These are phyloP conservation scores for Prorops nasuta DNA, from an alignment of 1,140 invertebrate species.

Conservation along the genomic window DNA sequence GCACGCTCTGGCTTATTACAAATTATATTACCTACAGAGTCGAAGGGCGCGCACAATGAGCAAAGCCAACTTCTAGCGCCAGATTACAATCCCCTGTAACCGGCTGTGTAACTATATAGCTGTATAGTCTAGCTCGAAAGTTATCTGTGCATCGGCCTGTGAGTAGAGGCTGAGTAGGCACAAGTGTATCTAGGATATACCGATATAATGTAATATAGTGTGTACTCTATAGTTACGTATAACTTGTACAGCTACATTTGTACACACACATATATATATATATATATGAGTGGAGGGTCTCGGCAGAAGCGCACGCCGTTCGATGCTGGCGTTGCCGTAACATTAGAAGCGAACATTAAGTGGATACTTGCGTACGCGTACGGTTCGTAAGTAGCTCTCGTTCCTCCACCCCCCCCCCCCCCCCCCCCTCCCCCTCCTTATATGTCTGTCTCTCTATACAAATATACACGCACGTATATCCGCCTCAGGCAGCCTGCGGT, in stretches of 20 bases:
- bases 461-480: neutral
- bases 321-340: constrained; percentile 7
- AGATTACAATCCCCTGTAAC: neutral
- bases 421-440: constrained; percentile 7
- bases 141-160: constrained; percentile 38
- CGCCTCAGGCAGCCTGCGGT: neutral
- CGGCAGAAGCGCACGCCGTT: neutral
- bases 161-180: constrained; percentile 31
- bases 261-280: constrained; percentile 2
- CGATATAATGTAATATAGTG: constrained; percentile 6
- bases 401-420: neutral
- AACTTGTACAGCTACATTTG: constrained; percentile 1
- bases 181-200: constrained; percentile 21
- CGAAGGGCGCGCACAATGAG: too few relatives aligned
- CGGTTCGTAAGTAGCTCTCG: constrained; percentile 28
- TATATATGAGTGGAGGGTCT: constrained; percentile 1
- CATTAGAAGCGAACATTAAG: constrained; percentile 28
- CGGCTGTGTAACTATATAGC: neutral
- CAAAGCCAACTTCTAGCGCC: constrained; percentile 27
- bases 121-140: too few relatives aligned
- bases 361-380: constrained; percentile 31
- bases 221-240: neutral
- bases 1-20: too few relatives aligned
- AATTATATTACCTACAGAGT: too few relatives aligned
- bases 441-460: too few relatives aligned